Evolutionary conservation across 2,113 vertebrate genomes (phyloP), one percentile per base, ranked within the genome.

Genomic region (Dipodomys ordii): DNA sequence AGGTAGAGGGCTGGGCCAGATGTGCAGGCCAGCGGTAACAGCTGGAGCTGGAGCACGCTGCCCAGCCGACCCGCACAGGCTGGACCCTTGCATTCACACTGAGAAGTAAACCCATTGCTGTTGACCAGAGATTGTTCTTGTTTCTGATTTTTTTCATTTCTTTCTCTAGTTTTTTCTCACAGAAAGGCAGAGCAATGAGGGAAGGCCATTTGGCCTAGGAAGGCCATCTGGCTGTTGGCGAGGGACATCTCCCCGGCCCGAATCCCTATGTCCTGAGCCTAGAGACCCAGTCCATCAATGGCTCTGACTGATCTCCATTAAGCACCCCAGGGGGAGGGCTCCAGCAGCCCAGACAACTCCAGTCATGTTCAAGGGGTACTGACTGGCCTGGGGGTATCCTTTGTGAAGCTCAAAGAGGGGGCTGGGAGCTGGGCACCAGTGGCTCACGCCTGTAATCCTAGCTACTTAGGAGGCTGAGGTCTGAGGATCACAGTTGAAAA

Each of bases 21-120:
- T 53, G 49, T 39, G 35, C 35, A 3, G 35, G 35, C 35, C 4
- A 3, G 35, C 35, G 4, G 35, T 39, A 4, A 4, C 35, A 39
- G 35, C 35, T 39, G 35, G 35, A 39, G 35, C 35, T 4, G 35
- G 35, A 11, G 49, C 49, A 53, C 49, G 49, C 49, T 53, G 49
- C 49, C 8, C 44, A 27, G 44, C 12, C 2, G 1, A 44, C 3
- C 22, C 22, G 0, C 0, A 0, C 16, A 0, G 10, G 35, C 7
- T 7, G 4, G 53, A 8, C 67, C 62, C 39, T 1, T 30, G 0
- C 18, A 2, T 44, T 32, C 19, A 2, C 1, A 0, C 0, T 0
- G 12, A 57, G 76, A 73, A 60, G 39, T 22, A 32, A 68, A 32
- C 6, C 83, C 20, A 46, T 35, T 0, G 1, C 20, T 69, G 35